Conservation (phyloP, 2,797 vertebrate genomes). For the Artibeus jamaicensis region DNA sequence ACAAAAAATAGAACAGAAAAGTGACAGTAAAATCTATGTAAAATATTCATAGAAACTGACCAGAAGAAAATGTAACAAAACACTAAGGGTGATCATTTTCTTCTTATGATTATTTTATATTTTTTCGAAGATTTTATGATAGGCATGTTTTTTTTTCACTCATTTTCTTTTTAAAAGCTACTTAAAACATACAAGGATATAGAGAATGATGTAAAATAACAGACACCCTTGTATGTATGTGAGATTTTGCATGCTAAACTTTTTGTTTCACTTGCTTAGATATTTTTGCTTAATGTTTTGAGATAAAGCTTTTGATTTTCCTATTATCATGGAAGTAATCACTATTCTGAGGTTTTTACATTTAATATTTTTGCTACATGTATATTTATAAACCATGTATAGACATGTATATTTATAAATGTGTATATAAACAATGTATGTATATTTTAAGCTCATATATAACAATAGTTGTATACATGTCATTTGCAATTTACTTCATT, state of each 20-base stretch:
- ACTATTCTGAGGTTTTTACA: neutral
- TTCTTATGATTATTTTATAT: neutral
- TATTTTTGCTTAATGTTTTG: neutral
- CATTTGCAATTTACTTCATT: neutral
- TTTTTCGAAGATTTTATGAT: neutral
- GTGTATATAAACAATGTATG: neutral
- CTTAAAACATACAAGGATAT: neutral
- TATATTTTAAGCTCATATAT: neutral
- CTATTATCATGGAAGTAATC: neutral
- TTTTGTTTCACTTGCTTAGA: neutral
- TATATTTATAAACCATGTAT: neutral
- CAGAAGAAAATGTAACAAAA: neutral
- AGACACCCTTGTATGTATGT: neutral
- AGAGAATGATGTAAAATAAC: neutral
- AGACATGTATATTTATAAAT: neutral
- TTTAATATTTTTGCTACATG: neutral
- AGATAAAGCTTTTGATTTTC: neutral
- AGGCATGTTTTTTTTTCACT: neutral
- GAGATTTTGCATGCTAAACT: neutral
- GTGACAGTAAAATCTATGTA: neutral
- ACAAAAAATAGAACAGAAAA: neutral
- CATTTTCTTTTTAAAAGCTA: neutral
- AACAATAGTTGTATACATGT: neutral
- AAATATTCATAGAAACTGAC: neutral
- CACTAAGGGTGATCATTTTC: neutral